phyloP scores from a whole-genome alignment of 2,888 invertebrate genomes.

The Yponomeuta evonymella region DNA sequence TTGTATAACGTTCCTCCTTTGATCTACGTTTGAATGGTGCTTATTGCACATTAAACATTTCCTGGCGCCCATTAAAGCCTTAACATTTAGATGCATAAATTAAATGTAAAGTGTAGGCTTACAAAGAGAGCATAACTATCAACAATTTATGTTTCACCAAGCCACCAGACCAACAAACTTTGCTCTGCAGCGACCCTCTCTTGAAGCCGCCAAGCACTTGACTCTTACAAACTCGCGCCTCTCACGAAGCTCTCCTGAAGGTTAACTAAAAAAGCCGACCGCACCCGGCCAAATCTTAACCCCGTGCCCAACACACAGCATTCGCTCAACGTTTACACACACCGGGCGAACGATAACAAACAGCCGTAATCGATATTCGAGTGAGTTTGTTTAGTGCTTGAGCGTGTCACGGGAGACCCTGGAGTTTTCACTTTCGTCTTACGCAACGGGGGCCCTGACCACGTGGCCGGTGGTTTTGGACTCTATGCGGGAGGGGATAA shows the following conservation, averaged over 20 bases:
- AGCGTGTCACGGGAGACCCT: constrained; percentile 62
- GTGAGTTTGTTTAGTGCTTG: constrained; percentile 53
- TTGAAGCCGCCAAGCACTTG: not conserved
- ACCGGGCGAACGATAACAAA: constrained; percentile 45
- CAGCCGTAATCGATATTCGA: constrained; percentile 56
- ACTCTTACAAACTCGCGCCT: not conserved
- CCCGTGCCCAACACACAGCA: constrained; percentile 7
- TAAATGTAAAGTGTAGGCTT: not conserved
- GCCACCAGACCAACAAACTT: not conserved
- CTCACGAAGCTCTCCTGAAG: not conserved
- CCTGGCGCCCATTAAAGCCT: no score
- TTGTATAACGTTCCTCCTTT: no score
- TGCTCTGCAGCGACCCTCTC: not conserved
- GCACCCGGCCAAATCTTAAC: constrained; percentile 11
- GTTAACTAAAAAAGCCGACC: not conserved
- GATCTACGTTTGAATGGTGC: no score
- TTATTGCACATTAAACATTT: no score
- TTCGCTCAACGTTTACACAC: constrained; percentile 7
- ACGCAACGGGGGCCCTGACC: constrained; percentile 47
- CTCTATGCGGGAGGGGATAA: not conserved
- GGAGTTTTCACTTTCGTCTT: constrained; percentile 51
- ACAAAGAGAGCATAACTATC: no score
- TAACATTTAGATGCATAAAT: no score
- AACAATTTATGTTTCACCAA: no score
- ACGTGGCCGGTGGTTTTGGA: not conserved